Percentiles rank a stretch among this genome's conserved stretches.
Conservation (phyloP, 2,113 vertebrate genomes). For the Puma concolor region DNA sequence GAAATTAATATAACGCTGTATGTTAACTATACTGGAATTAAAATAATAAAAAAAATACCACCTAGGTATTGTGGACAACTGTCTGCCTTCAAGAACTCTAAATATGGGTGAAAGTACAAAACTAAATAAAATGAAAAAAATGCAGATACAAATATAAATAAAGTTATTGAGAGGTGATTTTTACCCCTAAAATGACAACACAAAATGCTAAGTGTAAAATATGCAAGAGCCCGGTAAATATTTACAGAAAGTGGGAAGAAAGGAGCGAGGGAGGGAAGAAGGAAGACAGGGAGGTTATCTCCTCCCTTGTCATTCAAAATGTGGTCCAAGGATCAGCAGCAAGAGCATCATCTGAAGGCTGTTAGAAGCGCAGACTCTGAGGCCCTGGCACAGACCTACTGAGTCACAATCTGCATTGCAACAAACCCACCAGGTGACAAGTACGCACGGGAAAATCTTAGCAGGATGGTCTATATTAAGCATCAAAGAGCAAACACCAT, state of each 20-base stretch:
- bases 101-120: background rate
- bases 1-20: background rate
- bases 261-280: background rate
- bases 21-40: background rate
- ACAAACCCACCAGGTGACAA: background rate
- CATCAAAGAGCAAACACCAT: background rate
- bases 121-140: background rate
- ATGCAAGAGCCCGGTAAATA: background rate
- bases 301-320: background rate
- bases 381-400: background rate
- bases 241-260: background rate
- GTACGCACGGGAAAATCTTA: rapidly evolving
- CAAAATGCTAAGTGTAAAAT: background rate
- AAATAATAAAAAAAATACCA: background rate
- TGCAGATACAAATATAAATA: background rate
- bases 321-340: rapidly evolving
- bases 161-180: background rate
- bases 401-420: background rate
- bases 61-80: no score
- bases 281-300: background rate
- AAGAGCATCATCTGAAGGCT: background rate
- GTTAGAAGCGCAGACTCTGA: background rate
- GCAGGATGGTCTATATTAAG: background rate
- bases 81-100: background rate
- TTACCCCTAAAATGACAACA: background rate